phyloP scores from a whole-genome alignment of 2,113 vertebrate species.

The Gobiocypris rarus region DNA sequence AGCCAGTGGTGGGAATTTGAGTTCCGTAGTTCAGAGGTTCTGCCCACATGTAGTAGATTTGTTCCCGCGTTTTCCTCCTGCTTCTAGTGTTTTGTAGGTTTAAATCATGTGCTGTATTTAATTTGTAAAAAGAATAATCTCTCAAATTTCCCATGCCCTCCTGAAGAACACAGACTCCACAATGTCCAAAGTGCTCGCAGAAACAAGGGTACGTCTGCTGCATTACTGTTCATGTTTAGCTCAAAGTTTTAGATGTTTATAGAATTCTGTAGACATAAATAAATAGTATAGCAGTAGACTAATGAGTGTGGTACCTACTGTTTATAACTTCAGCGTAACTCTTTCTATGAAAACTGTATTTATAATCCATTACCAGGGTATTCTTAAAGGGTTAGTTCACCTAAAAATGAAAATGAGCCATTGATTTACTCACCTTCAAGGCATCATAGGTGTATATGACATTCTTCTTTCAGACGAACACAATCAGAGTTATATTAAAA shows the following conservation, averaged over 20 bases:
- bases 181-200: conserved; percentile 69
- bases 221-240: background rate
- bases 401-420: too few relatives aligned
- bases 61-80: background rate
- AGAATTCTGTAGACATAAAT: background rate
- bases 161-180: conserved; percentile 65
- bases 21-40: background rate
- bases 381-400: too few relatives aligned
- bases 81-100: background rate
- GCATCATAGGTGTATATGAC: too few relatives aligned
- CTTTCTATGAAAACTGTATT: background rate
- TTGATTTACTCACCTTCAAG: too few relatives aligned
- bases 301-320: background rate
- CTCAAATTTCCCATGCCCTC: conserved; percentile 40
- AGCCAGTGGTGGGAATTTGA: background rate
- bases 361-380: background rate
- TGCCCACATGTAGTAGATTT: background rate
- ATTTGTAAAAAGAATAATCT: background rate
- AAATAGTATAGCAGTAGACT: background rate
- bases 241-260: background rate
- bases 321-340: background rate
- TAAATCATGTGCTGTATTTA: background rate
- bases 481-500: too few relatives aligned
- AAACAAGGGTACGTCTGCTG: conserved; percentile 65
- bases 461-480: too few relatives aligned